phyloP scores from a whole-genome alignment of 2,113 vertebrate genomes.

The Erythrocercus mccallii region DNA sequence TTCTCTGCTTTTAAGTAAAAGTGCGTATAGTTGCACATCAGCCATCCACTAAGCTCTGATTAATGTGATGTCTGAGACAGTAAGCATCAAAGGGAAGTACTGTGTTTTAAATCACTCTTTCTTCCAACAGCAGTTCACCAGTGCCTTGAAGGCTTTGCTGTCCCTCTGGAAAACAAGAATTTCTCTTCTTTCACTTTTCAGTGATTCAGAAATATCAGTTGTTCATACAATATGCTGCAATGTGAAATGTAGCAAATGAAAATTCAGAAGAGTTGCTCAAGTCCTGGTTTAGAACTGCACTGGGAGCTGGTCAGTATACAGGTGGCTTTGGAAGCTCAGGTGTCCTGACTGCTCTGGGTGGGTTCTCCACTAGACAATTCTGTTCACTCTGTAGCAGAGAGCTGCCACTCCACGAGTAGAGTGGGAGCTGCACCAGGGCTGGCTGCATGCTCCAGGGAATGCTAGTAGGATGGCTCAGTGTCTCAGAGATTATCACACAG shows the following conservation, averaged over 20 bases:
- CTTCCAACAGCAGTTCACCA: not conserved
- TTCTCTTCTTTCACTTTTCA: not conserved
- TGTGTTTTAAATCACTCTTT: not conserved
- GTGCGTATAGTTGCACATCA: not conserved
- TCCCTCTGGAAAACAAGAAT: not conserved
- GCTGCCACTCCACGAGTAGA: not conserved
- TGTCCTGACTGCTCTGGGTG: not conserved
- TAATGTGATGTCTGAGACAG: not conserved
- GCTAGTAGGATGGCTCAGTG: not conserved
- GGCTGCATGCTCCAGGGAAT: not conserved
- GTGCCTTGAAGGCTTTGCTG: not conserved
- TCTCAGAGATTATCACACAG: not conserved
- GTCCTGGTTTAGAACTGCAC: not conserved
- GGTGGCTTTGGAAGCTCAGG: not conserved
- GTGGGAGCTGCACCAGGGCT: not conserved
- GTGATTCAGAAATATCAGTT: not conserved
- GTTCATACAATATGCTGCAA: not conserved
- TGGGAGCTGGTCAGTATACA: accelerated
- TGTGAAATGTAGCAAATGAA: not conserved
- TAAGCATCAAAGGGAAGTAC: constrained; percentile 14
- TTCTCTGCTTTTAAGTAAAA: constrained; percentile 18
- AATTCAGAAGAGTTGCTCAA: not conserved
- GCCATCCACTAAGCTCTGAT: not conserved
- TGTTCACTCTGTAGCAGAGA: not conserved
- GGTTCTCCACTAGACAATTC: not conserved